These are phyloP conservation scores for Drosophila ohnishii DNA, from an alignment of 1,140 invertebrate species.

Conservation along the genomic window DNA sequence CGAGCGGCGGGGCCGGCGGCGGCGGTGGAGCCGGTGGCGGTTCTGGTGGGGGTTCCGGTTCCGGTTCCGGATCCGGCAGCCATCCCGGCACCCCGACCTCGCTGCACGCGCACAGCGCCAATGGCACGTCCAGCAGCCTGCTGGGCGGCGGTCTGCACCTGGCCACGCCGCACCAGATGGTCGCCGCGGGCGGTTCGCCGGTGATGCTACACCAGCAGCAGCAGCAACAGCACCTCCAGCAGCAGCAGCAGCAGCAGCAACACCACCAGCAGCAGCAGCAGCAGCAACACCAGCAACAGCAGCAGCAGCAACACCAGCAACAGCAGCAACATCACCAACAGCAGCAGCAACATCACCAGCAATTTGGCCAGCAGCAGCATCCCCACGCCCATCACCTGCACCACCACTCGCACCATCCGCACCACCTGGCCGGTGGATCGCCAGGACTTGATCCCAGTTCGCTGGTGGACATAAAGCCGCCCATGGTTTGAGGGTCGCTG, in stretches of 20 bases:
- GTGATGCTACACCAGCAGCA: slow-evolving; percentile 81
- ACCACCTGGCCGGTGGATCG: slow-evolving; percentile 70
- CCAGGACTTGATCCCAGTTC: slow-evolving; percentile 63
- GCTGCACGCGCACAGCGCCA: slow-evolving; percentile 70
- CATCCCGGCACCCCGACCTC: slow-evolving; percentile 83
- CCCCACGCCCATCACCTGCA: slow-evolving; percentile 72
- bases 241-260: slow-evolving; percentile 57
- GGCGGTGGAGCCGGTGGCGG: slow-evolving; percentile 20
- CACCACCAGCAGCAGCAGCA: slow-evolving; percentile 39
- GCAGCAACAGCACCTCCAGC: slow-evolving; percentile 43
- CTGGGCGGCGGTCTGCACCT: slow-evolving; percentile 75
- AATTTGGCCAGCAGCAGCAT: slow-evolving; percentile 71
- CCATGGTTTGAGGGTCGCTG: slow-evolving; percentile 82
- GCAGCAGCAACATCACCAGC: slow-evolving; percentile 66
- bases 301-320: slow-evolving; percentile 60
- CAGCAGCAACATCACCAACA: slow-evolving; percentile 61
- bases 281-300: slow-evolving; percentile 43
- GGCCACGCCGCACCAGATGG: slow-evolving; percentile 80
- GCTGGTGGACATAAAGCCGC: slow-evolving; percentile 81
- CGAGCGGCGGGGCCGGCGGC: slow-evolving; percentile 68
- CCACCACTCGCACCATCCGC: slow-evolving; percentile 79
- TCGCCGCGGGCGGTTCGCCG: slow-evolving; percentile 80
- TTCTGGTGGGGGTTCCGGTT: slow-evolving; percentile 37
- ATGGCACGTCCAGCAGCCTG: slow-evolving; percentile 72
- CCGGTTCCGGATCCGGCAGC: slow-evolving; percentile 74